A percentile compares a stretch with the other conserved stretches of the same genome.
Evolutionary conservation across 2,113 vertebrate species (phyloP).

Genomic region (Corynorhinus townsendii): DNA sequence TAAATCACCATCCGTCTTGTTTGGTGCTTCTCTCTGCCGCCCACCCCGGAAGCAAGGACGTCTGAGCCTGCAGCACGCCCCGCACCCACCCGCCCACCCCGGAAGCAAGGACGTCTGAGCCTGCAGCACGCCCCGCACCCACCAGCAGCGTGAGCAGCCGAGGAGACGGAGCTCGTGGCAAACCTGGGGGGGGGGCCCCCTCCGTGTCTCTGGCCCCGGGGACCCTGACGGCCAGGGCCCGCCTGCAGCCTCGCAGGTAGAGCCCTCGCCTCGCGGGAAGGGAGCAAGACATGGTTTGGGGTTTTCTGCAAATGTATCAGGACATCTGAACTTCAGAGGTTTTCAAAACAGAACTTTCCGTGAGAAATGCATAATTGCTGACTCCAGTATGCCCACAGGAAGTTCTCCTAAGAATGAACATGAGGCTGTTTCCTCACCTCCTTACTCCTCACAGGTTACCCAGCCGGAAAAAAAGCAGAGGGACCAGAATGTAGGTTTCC

Average conservation of each 20-base stretch:
- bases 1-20: conserved; percentile 73
- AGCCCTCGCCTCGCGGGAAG: not conserved
- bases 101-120: conserved; percentile 14
- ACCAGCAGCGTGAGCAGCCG: not conserved
- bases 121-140: conserved; percentile 31
- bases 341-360: conserved; percentile 40
- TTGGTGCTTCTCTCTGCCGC: conserved; percentile 50
- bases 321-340: conserved; percentile 9
- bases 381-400: not conserved
- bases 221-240: not conserved
- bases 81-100: not conserved
- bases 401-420: conserved; percentile 25
- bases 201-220: not conserved
- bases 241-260: not conserved
- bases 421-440: not conserved
- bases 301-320: not conserved
- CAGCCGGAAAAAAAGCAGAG: not conserved
- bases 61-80: conserved; percentile 30
- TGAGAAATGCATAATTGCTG: not conserved
- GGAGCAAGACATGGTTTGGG: not conserved
- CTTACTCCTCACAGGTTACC: not conserved
- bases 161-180: too few relatives aligned
- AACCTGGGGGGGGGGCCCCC: not conserved
- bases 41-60: conserved; percentile 10
- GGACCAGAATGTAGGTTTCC: not conserved